Percentiles rank a stretch among this genome's conserved stretches.
Evolutionary conservation across 1,140 invertebrate species (phyloP).

Genomic region (Campoletis sonorensis): DNA sequence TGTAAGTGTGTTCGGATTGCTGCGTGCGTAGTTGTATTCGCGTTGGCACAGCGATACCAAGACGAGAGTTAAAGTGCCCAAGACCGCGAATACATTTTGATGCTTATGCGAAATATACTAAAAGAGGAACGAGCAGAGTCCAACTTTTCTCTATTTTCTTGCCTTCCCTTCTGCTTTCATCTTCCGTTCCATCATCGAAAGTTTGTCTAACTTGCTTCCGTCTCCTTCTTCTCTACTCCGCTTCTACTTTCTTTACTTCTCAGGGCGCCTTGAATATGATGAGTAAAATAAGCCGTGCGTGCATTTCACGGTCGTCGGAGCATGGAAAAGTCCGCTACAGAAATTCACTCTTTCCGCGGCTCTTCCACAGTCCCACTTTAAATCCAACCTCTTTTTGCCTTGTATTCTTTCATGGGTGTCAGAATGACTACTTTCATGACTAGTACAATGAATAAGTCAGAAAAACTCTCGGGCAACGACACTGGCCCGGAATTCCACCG

Average conservation of each 20-base stretch:
- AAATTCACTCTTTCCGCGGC: not conserved
- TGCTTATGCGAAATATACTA: not conserved
- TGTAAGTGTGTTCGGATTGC: not conserved
- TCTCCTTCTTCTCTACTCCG: not conserved
- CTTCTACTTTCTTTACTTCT: slow-evolving; percentile 9
- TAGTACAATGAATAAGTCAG: not conserved
- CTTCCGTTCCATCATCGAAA: not conserved
- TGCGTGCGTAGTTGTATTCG: no score
- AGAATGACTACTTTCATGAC: not conserved
- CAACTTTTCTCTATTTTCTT: not conserved
- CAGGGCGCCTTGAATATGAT: not conserved
- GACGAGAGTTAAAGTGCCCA: no score
- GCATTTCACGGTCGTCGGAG: slow-evolving; percentile 47
- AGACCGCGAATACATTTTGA: not conserved
- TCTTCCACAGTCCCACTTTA: not conserved
- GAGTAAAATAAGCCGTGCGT: slow-evolving; percentile 28
- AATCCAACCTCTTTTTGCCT: not conserved
- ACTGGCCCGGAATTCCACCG: no score
- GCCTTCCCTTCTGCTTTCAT: not conserved
- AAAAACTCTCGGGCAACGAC: not conserved
- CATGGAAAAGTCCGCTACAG: slow-evolving; percentile 23
- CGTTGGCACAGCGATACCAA: no score
- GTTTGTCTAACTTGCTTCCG: not conserved
- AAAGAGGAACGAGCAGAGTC: not conserved
- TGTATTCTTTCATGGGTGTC: not conserved